Percentiles rank a stretch among this genome's conserved stretches.
These are phyloP conservation scores for Notolabrus celidotus DNA, from an alignment of 2,797 vertebrate species.

Conservation along the genomic window DNA sequence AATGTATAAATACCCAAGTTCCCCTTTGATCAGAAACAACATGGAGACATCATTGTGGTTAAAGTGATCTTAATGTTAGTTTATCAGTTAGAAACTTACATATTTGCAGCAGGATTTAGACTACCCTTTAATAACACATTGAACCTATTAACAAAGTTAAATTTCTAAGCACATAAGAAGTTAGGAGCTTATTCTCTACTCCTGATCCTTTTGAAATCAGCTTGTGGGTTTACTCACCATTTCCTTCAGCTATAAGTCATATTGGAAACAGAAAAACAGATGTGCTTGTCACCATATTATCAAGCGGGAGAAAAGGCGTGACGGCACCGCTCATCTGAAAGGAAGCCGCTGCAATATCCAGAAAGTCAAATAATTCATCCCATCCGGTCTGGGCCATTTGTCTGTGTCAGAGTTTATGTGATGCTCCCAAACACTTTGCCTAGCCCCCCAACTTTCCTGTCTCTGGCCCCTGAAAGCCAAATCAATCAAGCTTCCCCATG, in stretches of 20 bases:
- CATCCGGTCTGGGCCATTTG: slow-evolving; percentile 52
- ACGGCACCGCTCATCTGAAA: slow-evolving; percentile 40
- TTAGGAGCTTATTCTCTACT: not conserved
- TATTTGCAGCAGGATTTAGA: too few relatives aligned
- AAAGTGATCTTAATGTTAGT: too few relatives aligned
- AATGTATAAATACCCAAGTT: too few relatives aligned
- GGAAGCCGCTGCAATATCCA: slow-evolving; percentile 50
- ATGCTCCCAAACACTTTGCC: slow-evolving; percentile 79
- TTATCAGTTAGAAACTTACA: too few relatives aligned
- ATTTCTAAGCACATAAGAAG: too few relatives aligned
- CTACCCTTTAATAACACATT: too few relatives aligned
- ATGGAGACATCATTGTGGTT: too few relatives aligned
- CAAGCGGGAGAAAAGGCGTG: slow-evolving; percentile 49
- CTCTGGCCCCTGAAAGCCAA: slow-evolving; percentile 70
- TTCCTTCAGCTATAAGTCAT: slow-evolving; percentile 51
- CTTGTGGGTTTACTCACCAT: slow-evolving; percentile 23
- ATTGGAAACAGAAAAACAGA: slow-evolving; percentile 58
- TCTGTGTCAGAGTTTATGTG: slow-evolving; percentile 80
- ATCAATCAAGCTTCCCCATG: slow-evolving; percentile 84
- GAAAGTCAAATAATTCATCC: slow-evolving; percentile 67
- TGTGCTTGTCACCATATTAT: slow-evolving; percentile 58
- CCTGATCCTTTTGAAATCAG: slow-evolving; percentile 16
- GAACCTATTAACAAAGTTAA: too few relatives aligned
- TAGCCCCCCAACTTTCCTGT: slow-evolving; percentile 78
- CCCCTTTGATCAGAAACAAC: too few relatives aligned